phyloP scores from a whole-genome alignment of 2,888 invertebrate species.

The Agrochola litura region DNA sequence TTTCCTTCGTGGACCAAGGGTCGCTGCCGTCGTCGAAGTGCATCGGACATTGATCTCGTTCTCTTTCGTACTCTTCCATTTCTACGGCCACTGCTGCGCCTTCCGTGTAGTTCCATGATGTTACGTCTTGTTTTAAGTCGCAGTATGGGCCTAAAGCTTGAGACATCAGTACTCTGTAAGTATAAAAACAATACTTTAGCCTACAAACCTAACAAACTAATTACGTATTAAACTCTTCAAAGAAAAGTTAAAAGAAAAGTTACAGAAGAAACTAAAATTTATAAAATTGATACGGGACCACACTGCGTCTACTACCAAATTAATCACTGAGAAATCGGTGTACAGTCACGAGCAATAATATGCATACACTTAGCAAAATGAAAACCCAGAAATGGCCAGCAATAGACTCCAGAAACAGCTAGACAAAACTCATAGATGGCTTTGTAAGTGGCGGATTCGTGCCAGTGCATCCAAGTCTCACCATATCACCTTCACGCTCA shows the following conservation, averaged over 20 bases:
- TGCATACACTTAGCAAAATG: too few species aligned
- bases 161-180: conserved; percentile 91
- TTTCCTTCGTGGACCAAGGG: conserved; percentile 95
- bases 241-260: too few species aligned
- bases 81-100: conserved; percentile 98
- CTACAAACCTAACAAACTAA: background rate
- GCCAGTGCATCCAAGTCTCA: too few species aligned
- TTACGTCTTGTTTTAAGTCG: conserved; percentile 96
- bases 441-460: too few species aligned
- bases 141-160: conserved; percentile 97
- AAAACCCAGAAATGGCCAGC: too few species aligned
- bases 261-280: background rate
- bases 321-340: background rate
- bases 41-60: conserved; percentile 99
- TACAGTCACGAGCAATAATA: too few species aligned
- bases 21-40: conserved; percentile 98
- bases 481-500: too few species aligned
- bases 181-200: conserved; percentile 19
- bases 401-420: too few species aligned
- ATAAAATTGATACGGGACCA: background rate
- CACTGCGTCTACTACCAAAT: background rate
- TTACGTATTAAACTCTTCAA: too few species aligned
- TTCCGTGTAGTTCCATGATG: conserved; percentile 96
- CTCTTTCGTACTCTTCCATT: conserved; percentile 97
- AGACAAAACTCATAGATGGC: too few species aligned